Base-by-base conservation (phyloP, 2,113 vertebrate species). In the Psettodes erumei region DNA sequence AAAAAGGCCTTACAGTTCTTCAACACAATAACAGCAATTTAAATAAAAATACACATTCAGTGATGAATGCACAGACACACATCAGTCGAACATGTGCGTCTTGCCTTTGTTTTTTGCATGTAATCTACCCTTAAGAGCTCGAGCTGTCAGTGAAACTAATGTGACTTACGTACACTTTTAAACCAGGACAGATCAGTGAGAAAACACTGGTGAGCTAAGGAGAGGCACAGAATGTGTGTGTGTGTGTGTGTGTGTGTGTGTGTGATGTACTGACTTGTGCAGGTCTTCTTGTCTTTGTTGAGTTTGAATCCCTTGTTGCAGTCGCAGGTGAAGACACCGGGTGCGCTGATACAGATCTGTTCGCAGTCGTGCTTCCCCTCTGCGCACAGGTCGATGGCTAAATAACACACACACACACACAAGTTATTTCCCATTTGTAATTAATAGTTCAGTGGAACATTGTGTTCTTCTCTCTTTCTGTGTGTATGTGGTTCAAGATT, bases 321-420 rank as follows among this genome's bases (percentile, higher is more conserved):
- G 83, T 47, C 90, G 77, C 96, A 98, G 15, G 70, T 89, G 90
- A 94, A 96, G 0, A 92, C 91, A 23, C 94, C 95, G 0, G 71
- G 94, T 5, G 91, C 25, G 21, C 92, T 96, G 78, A 96, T 0
- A 0, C 96, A 97, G 48, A 94, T 86, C 47, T 97, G 96, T 53
- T 95, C 94, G 23, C 96, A 98, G 89, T 94, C 93, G 0, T 96
- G 95, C 10, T 93, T 94, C 66, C 94, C 94, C 0, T 93, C 92
- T 0, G 91, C 86, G 3, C 96, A 97, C 8, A 92, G 91, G 86
- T 97, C 92, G 0, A 95, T 85, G 84, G 86, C 96, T 97, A 74
- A 0, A 81, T 0, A 15, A 81, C 79, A 96, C 47, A 50, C 67
- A 78, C 50, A 38, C 53, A 74, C 55, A 67, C 53, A 68, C 59